phyloP scores from a whole-genome alignment of 2,113 vertebrate genomes.

The Zosterops lateralis region DNA sequence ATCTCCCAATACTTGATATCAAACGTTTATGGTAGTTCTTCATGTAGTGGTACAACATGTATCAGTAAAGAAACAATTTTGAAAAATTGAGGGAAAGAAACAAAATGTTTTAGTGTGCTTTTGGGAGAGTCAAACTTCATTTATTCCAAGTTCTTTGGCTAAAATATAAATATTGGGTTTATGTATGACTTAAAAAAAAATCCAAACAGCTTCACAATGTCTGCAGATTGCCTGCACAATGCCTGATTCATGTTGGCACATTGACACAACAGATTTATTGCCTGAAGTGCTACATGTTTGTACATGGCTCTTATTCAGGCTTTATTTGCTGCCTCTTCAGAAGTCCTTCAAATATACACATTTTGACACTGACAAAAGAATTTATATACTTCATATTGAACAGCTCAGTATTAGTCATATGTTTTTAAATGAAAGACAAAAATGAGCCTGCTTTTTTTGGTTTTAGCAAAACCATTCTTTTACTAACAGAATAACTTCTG shows the following conservation, averaged over 20 bases:
- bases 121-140: fast-evolving
- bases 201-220: not conserved
- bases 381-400: not conserved
- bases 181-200: not conserved
- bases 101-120: not conserved
- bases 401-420: not conserved
- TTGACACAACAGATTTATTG: not conserved
- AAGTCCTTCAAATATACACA: not conserved
- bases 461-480: not conserved
- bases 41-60: not conserved
- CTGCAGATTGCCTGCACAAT: not conserved
- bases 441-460: not conserved
- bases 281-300: not conserved
- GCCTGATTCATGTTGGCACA: not conserved
- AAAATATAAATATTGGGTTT: fast-evolving
- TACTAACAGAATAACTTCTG: not conserved
- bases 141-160: not conserved
- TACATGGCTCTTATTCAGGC: not conserved
- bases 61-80: not conserved
- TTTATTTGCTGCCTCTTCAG: not conserved
- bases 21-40: not conserved
- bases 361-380: not conserved
- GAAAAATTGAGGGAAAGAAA: not conserved
- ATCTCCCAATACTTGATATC: not conserved
- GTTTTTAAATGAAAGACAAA: not conserved